Evolutionary conservation across 1,140 invertebrate genomes (phyloP), one percentile per base, ranked within the genome.

Genomic region (Helicoverpa zea): DNA sequence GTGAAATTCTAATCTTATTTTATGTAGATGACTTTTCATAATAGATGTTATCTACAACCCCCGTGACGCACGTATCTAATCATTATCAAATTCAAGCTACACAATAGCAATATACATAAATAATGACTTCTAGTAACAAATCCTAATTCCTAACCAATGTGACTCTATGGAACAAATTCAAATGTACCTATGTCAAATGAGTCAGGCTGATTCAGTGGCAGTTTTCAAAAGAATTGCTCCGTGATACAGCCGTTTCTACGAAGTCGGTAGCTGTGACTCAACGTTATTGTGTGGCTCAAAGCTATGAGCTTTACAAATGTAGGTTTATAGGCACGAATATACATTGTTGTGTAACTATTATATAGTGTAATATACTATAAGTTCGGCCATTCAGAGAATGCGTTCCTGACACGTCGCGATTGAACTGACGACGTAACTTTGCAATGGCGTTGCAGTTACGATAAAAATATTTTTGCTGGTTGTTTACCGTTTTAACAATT

Each of bases 171-270:
- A 49, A 7, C 13, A 13, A 51, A 70, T 18, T 70, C 49, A 70
- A 54, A 16, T 54, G n/a, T 70, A n/a, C n/a, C n/a, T n/a, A 63
- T n/a, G 30, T n/a, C 47, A 52, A 16, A 9, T 70, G 66, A 70
- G 66, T 70, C 66, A 70, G 18, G 47, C 16, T 51, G 16, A 70
- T 23, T 51, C 47, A 52, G 14, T 52, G 47, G 10, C 51, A 49
- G 66, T 70, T 70, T 30, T 70, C 66, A 70, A 70, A 52, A 16
- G 66, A 52, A 70, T 70, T 70, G 29, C 66, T 49, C 47, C 66
- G 52, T 72, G 68, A 72, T 52, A 72, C 68, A 18, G 68, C 68
- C 23, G 23, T 72, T 72, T 72, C 68, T 29, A 1, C 13, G 68
- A 72, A 72, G 18, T 70, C 11, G 16, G 7, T 16, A 23, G 54